A percentile compares a stretch with the other conserved stretches of the same genome.
phyloP scores from a whole-genome alignment of 2,888 invertebrate species.

The Agonopterix arenella region DNA sequence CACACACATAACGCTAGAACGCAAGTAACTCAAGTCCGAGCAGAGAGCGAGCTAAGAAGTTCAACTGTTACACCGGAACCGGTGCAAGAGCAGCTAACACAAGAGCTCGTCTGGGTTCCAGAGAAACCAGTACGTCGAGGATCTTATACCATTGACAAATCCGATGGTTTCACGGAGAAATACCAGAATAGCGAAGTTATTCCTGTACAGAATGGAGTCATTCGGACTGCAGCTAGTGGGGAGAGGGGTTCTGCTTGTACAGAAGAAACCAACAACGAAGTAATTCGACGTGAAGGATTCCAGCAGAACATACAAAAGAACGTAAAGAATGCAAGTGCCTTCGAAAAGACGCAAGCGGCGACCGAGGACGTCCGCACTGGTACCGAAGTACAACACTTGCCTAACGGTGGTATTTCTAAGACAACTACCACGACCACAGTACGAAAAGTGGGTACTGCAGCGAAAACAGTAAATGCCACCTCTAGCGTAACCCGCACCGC shows the following conservation, averaged over 20 bases:
- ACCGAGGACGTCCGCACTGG: conserved; percentile 55
- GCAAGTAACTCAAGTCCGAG: conserved; percentile 52
- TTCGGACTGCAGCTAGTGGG: conserved; percentile 44
- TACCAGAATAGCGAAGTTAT: conserved; percentile 53
- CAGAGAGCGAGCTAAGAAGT: conserved; percentile 51
- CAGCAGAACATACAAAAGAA: conserved; percentile 48
- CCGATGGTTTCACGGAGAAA: conserved; percentile 47
- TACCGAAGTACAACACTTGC: conserved; percentile 54
- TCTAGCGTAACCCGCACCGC: conserved; percentile 52
- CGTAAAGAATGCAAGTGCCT: conserved; percentile 46
- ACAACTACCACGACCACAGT: conserved; percentile 65
- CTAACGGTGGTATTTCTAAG: conserved; percentile 56
- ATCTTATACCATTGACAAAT: conserved; percentile 63
- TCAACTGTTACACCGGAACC: conserved; percentile 58
- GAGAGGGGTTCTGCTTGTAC: conserved; percentile 40
- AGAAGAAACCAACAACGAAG: conserved; percentile 41
- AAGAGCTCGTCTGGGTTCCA: conserved; percentile 65
- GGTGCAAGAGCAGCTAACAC: conserved; percentile 51
- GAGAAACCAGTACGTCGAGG: conserved; percentile 56
- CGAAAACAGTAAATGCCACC: conserved; percentile 52
- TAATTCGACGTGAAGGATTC: conserved; percentile 49
- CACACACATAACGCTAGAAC: conserved; percentile 30
- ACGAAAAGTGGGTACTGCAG: conserved; percentile 54
- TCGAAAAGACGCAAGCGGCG: conserved; percentile 47
- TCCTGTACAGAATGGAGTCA: conserved; percentile 53